These are phyloP conservation scores for Pollenia labialis DNA, from an alignment of 2,888 invertebrate species.

Conservation along the genomic window DNA sequence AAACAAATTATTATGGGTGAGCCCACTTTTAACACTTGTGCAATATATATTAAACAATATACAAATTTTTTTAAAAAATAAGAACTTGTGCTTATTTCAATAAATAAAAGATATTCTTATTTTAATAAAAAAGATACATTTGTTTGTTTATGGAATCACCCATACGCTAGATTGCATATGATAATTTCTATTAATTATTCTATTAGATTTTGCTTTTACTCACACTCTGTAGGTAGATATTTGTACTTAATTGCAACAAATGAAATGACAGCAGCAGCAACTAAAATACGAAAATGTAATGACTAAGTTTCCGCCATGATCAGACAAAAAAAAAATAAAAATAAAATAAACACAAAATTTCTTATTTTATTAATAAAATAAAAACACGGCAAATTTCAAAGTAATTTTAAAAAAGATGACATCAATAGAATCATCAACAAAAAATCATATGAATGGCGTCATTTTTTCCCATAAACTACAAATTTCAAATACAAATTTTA, in stretches of 20 bases:
- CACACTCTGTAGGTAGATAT: background rate
- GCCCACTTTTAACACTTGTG: too few relatives aligned
- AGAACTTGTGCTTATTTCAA: too few relatives aligned
- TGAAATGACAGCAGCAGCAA: background rate
- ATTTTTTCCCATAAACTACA: conserved; percentile 54
- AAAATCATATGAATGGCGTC: conserved; percentile 63
- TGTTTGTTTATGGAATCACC: background rate
- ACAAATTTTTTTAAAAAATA: too few relatives aligned
- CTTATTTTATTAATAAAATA: conserved; percentile 47
- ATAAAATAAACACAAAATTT: background rate
- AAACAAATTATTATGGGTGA: too few relatives aligned
- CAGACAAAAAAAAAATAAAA: background rate
- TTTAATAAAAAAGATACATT: background rate
- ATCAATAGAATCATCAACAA: conserved; percentile 54
- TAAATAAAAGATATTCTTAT: too few relatives aligned
- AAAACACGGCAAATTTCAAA: conserved; percentile 60
- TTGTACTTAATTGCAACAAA: conserved; percentile 33
- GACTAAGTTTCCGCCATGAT: conserved; percentile 55
- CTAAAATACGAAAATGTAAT: conserved; percentile 14
- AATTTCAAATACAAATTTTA: conserved; percentile 29
- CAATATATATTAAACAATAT: too few relatives aligned
- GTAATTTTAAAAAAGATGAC: conserved; percentile 57
- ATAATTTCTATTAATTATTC: conserved; percentile 36
- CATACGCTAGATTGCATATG: background rate
- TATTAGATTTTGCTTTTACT: background rate